Conservation (phyloP, 2,888 invertebrate genomes). For the Pteria penguin region DNA sequence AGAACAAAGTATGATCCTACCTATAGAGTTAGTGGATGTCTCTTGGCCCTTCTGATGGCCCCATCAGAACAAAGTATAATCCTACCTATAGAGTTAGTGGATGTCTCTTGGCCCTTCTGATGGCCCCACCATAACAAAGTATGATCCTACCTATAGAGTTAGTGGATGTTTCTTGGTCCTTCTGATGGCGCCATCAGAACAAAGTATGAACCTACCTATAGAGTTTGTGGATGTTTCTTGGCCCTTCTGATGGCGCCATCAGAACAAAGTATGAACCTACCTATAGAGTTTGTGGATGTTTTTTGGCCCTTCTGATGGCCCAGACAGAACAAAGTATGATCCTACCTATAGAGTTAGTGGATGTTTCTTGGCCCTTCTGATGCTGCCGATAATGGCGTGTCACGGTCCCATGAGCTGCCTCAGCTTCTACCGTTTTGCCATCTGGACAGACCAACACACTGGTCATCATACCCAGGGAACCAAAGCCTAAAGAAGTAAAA, state of each 20-base stretch:
- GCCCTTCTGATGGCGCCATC: constrained; percentile 85
- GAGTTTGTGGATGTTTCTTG: constrained; percentile 99
- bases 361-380: constrained; percentile 94
- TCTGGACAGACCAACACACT: constrained; percentile 98
- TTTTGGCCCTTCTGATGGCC: constrained; percentile 91
- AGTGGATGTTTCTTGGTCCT: constrained; percentile 97
- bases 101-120: constrained; percentile 94
- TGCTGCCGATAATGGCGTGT: constrained; percentile 89
- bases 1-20: too few species aligned
- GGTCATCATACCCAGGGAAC: constrained; percentile 98
- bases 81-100: constrained; percentile 95
- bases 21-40: constrained; percentile 99
- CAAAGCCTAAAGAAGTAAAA: constrained; percentile 80
- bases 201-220: constrained; percentile 89
- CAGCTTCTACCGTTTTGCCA: constrained; percentile 98
- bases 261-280: too few species aligned
- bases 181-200: constrained; percentile 82
- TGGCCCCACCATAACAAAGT: too few species aligned
- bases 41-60: constrained; percentile 90
- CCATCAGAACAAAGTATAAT: too few species aligned
- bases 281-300: constrained; percentile 99
- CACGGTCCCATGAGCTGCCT: constrained; percentile 99
- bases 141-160: constrained; percentile 94
- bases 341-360: constrained; percentile 95
- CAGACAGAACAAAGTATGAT: too few species aligned